phyloP scores from a whole-genome alignment of 2,113 vertebrate genomes.

The Python bivittatus region DNA sequence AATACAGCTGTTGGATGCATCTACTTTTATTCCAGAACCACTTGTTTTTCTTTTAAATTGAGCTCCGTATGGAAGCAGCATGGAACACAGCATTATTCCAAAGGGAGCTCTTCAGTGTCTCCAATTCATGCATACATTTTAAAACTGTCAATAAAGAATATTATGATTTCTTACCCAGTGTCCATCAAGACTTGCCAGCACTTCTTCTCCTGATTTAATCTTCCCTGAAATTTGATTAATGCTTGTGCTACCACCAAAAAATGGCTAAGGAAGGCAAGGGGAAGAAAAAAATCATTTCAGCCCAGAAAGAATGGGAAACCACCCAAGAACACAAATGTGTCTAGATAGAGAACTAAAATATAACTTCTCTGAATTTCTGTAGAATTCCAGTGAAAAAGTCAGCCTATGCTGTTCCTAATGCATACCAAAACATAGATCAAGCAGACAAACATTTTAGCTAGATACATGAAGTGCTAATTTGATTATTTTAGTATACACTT shows the following conservation, averaged over 20 bases:
- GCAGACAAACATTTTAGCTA: background rate
- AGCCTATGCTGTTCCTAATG: background rate
- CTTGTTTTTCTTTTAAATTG: background rate
- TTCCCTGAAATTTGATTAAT: slow-evolving; percentile 93
- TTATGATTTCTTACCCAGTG: slow-evolving; percentile 83
- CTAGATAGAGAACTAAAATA: background rate
- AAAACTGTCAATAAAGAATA: background rate
- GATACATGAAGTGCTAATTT: background rate
- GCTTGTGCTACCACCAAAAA: slow-evolving; percentile 84
- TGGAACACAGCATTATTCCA: slow-evolving; percentile 5
- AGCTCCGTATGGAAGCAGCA: background rate
- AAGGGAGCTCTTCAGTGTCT: background rate
- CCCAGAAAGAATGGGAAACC: background rate
- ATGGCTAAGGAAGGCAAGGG: slow-evolving; percentile 77
- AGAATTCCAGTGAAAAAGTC: background rate
- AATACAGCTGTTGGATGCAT: background rate
- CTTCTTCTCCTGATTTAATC: slow-evolving; percentile 84
- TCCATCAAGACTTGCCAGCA: slow-evolving; percentile 84
- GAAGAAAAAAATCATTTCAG: slow-evolving; percentile 35
- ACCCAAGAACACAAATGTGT: slow-evolving; percentile 5
- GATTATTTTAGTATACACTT: background rate
- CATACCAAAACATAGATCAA: background rate
- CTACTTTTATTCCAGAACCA: background rate
- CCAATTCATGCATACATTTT: background rate
- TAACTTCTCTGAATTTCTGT: background rate